Evolutionary conservation across 1,140 invertebrate species (phyloP).

Genomic region (Lepidurus couesii): DNA sequence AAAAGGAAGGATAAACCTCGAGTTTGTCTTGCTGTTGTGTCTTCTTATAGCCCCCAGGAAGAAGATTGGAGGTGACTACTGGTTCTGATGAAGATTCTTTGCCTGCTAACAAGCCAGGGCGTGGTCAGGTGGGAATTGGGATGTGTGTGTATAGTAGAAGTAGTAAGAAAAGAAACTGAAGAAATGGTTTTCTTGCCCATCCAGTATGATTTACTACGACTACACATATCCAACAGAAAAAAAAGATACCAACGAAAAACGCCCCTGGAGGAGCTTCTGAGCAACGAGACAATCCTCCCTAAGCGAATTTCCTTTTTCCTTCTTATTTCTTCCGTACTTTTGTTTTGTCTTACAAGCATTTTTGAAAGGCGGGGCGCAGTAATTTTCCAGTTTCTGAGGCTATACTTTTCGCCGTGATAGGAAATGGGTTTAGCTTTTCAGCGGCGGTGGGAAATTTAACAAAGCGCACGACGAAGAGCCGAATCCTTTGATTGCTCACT

Average conservation of each 20-base stretch:
- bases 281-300: neutral
- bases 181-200: neutral
- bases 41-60: neutral
- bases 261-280: constrained; percentile 11
- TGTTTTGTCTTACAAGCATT: neutral
- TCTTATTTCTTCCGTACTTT: neutral
- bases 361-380: neutral
- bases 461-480: neutral
- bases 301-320: neutral
- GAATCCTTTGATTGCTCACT: neutral
- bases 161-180: neutral
- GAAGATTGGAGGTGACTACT: constrained; percentile 21
- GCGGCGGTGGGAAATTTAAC: neutral
- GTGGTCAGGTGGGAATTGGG: constrained; percentile 14
- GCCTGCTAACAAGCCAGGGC: constrained; percentile 1
- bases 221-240: neutral
- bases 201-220: constrained; percentile 19
- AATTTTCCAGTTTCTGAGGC: neutral
- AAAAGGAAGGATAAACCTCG: neutral
- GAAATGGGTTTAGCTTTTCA: neutral
- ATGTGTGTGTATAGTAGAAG: neutral
- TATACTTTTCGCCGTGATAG: neutral
- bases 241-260: neutral
- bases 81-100: constrained; percentile 8
- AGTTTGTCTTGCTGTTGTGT: neutral